Base-by-base conservation (phyloP, 2,113 vertebrate species). In the Acrocephalus kingi region DNA sequence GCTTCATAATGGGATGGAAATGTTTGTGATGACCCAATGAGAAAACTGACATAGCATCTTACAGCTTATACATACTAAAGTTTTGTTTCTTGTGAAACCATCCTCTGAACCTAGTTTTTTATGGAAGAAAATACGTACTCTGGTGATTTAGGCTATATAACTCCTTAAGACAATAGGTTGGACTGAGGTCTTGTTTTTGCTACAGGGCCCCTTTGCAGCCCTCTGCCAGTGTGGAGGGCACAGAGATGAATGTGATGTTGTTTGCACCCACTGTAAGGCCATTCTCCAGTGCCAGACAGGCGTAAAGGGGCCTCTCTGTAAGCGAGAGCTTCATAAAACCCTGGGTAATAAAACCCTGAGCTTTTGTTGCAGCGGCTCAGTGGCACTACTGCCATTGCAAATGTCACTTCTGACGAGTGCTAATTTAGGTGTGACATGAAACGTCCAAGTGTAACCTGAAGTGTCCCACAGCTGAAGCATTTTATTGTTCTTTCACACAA, bases 401-500 rank as follows among this genome's bases (percentile, higher is more conserved):
- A 72, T 89, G 79, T 90, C 48, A 48, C 79, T 86, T n/a, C 90
- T 86, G 83, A 94, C 1, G 2, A 59, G 30, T 63, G 33, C 85
- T 81, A 64, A 49, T 95, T 94, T 30, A 94, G 79, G 76, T 95
- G 76, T 0, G 18, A 92, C 72, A 52, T 43, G 54, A 93, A 87
- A 82, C 4, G 2, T 33, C 52, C 41, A 49, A 86, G 69, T 37
- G 37, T 78, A 93, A 84, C 75, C 46, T 84, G 54, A 89, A 67
- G 67, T 56, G 75, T 90, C 90, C 76, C 48, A 21, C 67, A 49
- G 31, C 71, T 66, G 77, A 95, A 93, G 79, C 25, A 0, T 86
- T 97, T 95, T 77, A 83, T 96, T 96, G 85, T 91, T 37, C 62
- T 80, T 78, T 63, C n/a, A 63, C 56, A 64, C 78, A 79, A 48